Base-by-base conservation (phyloP, 2,113 vertebrate genomes). In the Mugil cephalus region DNA sequence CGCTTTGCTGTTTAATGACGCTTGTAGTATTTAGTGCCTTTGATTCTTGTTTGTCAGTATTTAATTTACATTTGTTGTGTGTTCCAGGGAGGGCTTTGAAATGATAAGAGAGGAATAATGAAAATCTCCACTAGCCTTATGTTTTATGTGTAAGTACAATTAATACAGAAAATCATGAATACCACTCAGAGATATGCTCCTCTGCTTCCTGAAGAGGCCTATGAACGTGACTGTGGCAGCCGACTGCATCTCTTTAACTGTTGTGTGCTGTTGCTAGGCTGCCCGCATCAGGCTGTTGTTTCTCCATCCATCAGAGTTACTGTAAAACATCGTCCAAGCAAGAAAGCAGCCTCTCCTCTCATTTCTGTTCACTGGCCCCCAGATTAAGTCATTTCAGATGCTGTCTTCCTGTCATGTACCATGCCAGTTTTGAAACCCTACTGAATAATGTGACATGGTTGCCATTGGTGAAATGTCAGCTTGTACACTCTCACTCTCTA, bases 291-390 rank as follows among this genome's bases (percentile, higher is more conserved):
- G 12, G 11, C 60, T 18, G 10, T 36, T 43, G 13, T 62, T 78
- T 69, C 54, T 55, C 64, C 55, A 73, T 78, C 43, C 39, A 47
- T 61, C 70, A 35, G 5, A 50, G 53, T 67, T 59, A 43, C 60
- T 54, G 55, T 43, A 65, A 46, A 42, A 67, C 19, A 38, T 12
- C 40, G 53, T 34, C n/a, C 51, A 1, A 24, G 21, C 60, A 61
- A 62, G 56, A 59, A 40, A 13, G 2, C 52, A n/a, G 13, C 35
- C 12, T 13, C 6, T 43, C 35, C 18, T 24, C 7, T 54, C 42
- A 47, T 30, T 14, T 34, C 43, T 21, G 8, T 47, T 55, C 52
- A 52, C 12, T 59, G 12, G 14, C 34, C 65, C 62, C 53, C 0
- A 18, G 50, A 74, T 63, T 62, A 48, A 58, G 80, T 83, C 11